Evolutionary conservation across 2,113 vertebrate genomes (phyloP), one percentile per base, ranked within the genome.

Genomic region (Otolemur garnettii): DNA sequence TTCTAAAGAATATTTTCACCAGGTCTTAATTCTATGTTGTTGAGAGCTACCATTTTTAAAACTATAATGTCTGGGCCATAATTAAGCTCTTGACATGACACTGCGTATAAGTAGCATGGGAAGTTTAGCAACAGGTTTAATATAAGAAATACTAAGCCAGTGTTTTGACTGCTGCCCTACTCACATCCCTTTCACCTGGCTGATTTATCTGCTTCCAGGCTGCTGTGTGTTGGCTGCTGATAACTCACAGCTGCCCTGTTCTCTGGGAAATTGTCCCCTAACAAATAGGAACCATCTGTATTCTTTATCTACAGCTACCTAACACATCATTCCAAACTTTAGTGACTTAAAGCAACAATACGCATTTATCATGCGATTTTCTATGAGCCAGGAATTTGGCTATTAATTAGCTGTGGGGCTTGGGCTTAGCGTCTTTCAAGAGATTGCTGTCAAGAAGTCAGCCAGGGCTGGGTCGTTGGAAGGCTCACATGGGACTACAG

Each of bases 1-100:
- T 91, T 88, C 66, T 87, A 4, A 91, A 88, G 57, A 88, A 62
- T 84, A 38, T 80, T 93, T 72, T 95, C 50, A 59, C 0, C 50
- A 53, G 62, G 13, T 30, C 69, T 90, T 55, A 87, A 60, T 69
- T 75, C 30, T 50, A 57, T 19, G 10, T 77, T 66, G 17, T 53
- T 78, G 21, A 33, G 24, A 19, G 4, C 4, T 45, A 18, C 11
- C 17, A 26, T 79, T 87, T 92, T 45, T 30, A 35, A 91, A 93
- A 50, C 38, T 35, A 15, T 71, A n/a, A 33, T 66, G 7, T 68
- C 45, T 2, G 50, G 55, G n/a, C 18, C 84, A 60, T 45, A 11
- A 64, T 28, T 64, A 64, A 64, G 18, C 50, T 69, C 10, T 22
- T 79, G 28, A 62, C 55, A 55, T 82, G 74, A n/a, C 6, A 33